Evolutionary conservation across 2,888 invertebrate species (phyloP), one percentile per base, ranked within the genome.

Genomic region (Nyleta sp.): DNA sequence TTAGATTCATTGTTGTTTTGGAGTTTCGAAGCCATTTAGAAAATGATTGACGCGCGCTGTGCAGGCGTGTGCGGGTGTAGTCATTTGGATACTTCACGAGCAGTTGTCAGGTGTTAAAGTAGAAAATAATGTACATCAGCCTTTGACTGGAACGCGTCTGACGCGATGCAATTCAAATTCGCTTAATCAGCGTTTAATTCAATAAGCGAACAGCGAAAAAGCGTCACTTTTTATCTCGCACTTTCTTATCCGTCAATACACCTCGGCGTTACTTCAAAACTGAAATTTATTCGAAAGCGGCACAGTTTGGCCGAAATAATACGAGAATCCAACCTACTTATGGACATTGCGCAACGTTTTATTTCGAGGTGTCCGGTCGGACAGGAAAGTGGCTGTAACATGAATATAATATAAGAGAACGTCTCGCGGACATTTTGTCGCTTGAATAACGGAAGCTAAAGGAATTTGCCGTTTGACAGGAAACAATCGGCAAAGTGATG

Each of bases 11-110:
- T 46, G 46, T 48, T 55, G 40, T 52, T 60, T 46, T 17, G 35
- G 40, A 38, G 46, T 72, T 62, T 22, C 10, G 46, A 24, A 71
- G 62, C 50, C 62, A 64, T 64, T 64, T 64, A 57, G 57, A 53
- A 72, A 72, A 64, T 72, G 72, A 72, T 72, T 72, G 64, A 72
- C 72, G 55, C 24, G n/a, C 60, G 64, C 38, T 64, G 38, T 38
- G 64, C 55, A 31, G 31, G 20, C 17, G 18, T 15, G 59, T 13
- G 33, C 48, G 53, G 52, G 68, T 4, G 22, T 55, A 64, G 64
- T 57, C 57, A 33, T 73, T 64, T 57, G 42, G 42, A 50, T 73
- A 73, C 57, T 73, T 64, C 57, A 65, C 46, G 31, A 64, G 35
- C 38, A 60, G 38, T 62, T 73, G 72, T 73, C 57, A 73, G 48